A percentile compares a stretch with the other conserved stretches of the same genome.
Evolutionary conservation across 1,140 invertebrate genomes (phyloP).

Genomic region (Phortica variegata): DNA sequence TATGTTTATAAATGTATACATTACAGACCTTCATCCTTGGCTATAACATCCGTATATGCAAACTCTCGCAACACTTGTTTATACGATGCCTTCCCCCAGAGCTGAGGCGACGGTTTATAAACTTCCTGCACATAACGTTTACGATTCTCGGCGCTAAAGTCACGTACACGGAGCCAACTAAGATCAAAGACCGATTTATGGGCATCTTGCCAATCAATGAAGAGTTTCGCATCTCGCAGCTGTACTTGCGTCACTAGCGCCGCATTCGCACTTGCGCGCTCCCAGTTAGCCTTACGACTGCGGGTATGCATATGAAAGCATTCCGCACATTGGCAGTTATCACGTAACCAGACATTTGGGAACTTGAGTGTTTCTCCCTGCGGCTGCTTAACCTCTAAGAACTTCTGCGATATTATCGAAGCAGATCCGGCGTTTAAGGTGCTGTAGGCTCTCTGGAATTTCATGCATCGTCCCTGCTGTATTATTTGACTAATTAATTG

Average conservation of each 20-base stretch:
- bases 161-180: conserved; percentile 63
- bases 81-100: conserved; percentile 63
- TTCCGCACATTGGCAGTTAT: conserved; percentile 68
- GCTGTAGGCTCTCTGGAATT: conserved; percentile 7
- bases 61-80: conserved; percentile 58
- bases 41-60: conserved; percentile 60
- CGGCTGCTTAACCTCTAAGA: conserved; percentile 22
- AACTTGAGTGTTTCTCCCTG: conserved; percentile 53
- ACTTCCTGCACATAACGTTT: conserved; percentile 58
- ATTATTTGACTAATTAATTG: conserved; percentile 26
- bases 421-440: conserved; percentile 10
- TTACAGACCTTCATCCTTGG: conserved; percentile 46
- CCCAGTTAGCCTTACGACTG: conserved; percentile 59
- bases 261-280: conserved; percentile 15
- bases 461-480: conserved; percentile 4
- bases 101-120: conserved; percentile 59
- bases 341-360: conserved; percentile 68
- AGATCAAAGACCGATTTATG: conserved; percentile 59
- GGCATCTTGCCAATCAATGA: conserved; percentile 63
- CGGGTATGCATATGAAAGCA: conserved; percentile 66
- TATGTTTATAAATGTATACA: no score
- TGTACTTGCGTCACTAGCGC: conserved; percentile 22
- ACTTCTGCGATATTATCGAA: conserved; percentile 13
- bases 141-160: conserved; percentile 60
- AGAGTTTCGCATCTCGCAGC: conserved; percentile 27